Evolutionary conservation across 23 tunicate genomes (phyloP).

Genomic region (Trididemnum clinides): DNA sequence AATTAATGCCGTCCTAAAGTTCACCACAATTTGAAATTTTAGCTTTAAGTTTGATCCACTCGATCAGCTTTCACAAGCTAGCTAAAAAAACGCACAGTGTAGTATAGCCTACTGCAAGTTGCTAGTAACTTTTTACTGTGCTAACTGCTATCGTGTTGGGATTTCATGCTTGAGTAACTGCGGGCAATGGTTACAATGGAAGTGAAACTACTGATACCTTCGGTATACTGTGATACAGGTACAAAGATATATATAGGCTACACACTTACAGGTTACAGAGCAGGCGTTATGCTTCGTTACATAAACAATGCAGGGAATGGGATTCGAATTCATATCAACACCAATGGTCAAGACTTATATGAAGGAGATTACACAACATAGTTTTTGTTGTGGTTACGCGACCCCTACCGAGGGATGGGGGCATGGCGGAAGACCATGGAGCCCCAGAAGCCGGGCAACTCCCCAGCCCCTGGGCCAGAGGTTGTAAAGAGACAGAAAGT

Average conservation of each 20-base stretch:
- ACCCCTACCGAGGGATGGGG: no score
- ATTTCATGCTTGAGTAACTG: background rate
- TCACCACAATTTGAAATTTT: constrained; percentile 6
- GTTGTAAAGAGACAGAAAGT: no score
- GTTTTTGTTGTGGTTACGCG: no score
- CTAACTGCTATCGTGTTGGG: no score
- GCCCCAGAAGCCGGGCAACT: no score
- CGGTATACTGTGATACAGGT: background rate
- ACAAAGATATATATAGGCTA: background rate
- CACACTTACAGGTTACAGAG: background rate
- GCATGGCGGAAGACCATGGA: no score
- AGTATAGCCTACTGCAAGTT: no score
- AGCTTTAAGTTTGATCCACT: constrained; percentile 7
- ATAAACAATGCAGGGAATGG: no score
- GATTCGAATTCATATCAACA: no score
- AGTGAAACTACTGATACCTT: background rate
- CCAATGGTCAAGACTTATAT: no score
- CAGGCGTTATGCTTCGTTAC: background rate
- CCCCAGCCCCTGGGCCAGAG: no score
- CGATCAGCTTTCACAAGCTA: background rate
- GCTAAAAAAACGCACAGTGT: background rate
- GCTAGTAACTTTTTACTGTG: constrained; percentile 16
- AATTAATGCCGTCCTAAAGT: constrained; percentile 7
- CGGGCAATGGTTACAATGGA: background rate
- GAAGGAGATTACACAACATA: no score